Percentiles rank a stretch among this genome's conserved stretches.
Conservation (phyloP, 2,113 vertebrate species). For the Pseudopipra pipra region DNA sequence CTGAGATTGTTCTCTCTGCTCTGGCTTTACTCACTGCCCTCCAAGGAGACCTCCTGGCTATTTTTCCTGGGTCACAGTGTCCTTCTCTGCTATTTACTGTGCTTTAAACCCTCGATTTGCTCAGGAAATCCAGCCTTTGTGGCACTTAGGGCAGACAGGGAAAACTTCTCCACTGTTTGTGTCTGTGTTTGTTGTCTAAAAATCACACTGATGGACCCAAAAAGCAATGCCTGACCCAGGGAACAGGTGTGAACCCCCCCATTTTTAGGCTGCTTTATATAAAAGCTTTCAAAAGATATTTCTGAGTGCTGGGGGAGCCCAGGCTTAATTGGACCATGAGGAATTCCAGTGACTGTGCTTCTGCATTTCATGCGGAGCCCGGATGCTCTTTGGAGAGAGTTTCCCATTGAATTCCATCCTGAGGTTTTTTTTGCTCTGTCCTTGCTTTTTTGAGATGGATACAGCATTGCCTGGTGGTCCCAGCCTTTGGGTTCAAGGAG, state of each 20-base stretch:
- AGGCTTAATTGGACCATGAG: neutral
- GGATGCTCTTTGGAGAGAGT: neutral
- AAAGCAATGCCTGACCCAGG: neutral
- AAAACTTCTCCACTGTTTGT: neutral
- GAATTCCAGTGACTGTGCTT: neutral
- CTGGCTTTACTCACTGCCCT: neutral
- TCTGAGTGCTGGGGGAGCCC: neutral
- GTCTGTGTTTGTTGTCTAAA: neutral
- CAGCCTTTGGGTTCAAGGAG: neutral
- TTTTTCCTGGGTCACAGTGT: neutral
- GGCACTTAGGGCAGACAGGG: neutral
- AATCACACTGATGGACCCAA: neutral
- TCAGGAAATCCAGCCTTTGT: neutral
- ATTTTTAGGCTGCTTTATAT: neutral
- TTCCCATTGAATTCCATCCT: neutral
- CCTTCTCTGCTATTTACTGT: slow-evolving; percentile 26
- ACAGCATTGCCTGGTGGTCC: too few species aligned
- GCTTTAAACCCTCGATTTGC: neutral
- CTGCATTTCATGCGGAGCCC: neutral
- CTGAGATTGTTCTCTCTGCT: neutral
- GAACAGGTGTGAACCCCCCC: accelerated
- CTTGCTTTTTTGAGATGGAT: accelerated
- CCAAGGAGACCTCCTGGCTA: neutral
- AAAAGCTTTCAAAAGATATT: neutral
- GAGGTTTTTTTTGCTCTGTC: neutral